A percentile compares a stretch with the other conserved stretches of the same genome.
phyloP scores from a whole-genome alignment of 2,797 vertebrate genomes.

The Propithecus perrieri region DNA sequence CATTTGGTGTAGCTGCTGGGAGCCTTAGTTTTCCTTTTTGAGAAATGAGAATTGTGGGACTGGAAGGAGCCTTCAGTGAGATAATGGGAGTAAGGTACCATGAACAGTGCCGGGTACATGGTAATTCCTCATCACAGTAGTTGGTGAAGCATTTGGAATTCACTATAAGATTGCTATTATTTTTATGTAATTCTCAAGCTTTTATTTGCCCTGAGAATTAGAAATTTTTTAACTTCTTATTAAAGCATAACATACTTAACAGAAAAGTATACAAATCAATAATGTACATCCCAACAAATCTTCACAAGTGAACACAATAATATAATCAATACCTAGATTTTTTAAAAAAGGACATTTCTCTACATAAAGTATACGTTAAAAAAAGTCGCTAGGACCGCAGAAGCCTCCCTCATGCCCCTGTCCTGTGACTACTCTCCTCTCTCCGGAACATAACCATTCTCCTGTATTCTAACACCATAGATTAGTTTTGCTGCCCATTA shows the following conservation, averaged over 20 bases:
- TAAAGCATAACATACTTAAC: not conserved
- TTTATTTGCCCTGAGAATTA: slow-evolving; percentile 16
- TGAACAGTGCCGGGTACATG: not conserved
- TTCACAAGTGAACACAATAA: not conserved
- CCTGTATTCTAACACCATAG: not conserved
- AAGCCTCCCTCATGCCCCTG: not conserved
- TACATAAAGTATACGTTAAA: not conserved
- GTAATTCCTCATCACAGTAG: not conserved
- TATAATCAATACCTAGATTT: not conserved
- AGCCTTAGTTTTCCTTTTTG: not conserved
- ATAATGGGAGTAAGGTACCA: not conserved
- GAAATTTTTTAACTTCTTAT: not conserved
- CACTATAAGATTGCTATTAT: not conserved
- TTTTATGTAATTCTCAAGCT: slow-evolving; percentile 35
- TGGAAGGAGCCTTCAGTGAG: not conserved
- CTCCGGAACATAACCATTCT: not conserved
- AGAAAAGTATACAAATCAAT: not conserved
- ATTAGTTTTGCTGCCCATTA: not conserved
- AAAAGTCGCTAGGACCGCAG: not conserved
- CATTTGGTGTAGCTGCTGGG: not conserved
- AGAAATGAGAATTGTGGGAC: not conserved
- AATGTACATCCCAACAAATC: not conserved
- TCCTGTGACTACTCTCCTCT: not conserved
- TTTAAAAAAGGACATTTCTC: not conserved
- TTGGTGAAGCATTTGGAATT: not conserved